Evolutionary conservation across 1,140 invertebrate species (phyloP).

Genomic region (Eumaeus atala): DNA sequence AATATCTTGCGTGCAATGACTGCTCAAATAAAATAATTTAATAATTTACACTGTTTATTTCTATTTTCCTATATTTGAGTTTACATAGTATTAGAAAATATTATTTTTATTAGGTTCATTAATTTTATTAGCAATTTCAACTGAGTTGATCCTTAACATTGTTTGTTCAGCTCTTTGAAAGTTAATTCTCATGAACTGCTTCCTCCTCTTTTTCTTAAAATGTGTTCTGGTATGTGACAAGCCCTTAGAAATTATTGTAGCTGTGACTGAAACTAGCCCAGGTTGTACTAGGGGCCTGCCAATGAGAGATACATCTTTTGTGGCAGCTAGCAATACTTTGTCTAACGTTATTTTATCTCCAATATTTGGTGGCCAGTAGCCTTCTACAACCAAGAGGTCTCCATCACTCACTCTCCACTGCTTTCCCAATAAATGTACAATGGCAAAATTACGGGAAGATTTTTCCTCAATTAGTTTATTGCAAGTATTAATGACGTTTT

Average conservation of each 20-base stretch:
- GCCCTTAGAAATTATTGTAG: slow-evolving; percentile 93
- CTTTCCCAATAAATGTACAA: slow-evolving; percentile 87
- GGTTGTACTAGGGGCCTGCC: slow-evolving; percentile 87
- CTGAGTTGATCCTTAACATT: slow-evolving; percentile 83
- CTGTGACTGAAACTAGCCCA: slow-evolving; percentile 84
- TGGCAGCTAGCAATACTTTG: slow-evolving; percentile 90
- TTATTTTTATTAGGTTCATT: slow-evolving; percentile 54
- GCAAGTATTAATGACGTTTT: slow-evolving; percentile 59
- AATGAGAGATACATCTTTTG: slow-evolving; percentile 89
- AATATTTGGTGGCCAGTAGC: slow-evolving; percentile 87
- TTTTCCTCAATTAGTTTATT: slow-evolving; percentile 62
- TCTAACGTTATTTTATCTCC: slow-evolving; percentile 90
- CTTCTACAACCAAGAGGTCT: slow-evolving; percentile 89
- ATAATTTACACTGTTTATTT: not conserved
- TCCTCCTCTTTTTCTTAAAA: slow-evolving; percentile 83
- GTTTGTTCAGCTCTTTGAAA: slow-evolving; percentile 82
- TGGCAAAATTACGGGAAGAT: slow-evolving; percentile 88
- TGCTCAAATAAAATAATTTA: no score
- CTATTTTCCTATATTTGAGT: not conserved
- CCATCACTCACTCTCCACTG: slow-evolving; percentile 92
- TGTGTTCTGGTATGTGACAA: slow-evolving; percentile 87
- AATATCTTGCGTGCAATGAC: no score
- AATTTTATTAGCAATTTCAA: slow-evolving; percentile 66
- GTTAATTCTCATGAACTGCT: slow-evolving; percentile 85
- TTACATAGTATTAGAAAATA: slow-evolving; percentile 30